These are phyloP conservation scores for Drosophila subquinaria DNA, from an alignment of 2,888 invertebrate genomes.

Conservation along the genomic window DNA sequence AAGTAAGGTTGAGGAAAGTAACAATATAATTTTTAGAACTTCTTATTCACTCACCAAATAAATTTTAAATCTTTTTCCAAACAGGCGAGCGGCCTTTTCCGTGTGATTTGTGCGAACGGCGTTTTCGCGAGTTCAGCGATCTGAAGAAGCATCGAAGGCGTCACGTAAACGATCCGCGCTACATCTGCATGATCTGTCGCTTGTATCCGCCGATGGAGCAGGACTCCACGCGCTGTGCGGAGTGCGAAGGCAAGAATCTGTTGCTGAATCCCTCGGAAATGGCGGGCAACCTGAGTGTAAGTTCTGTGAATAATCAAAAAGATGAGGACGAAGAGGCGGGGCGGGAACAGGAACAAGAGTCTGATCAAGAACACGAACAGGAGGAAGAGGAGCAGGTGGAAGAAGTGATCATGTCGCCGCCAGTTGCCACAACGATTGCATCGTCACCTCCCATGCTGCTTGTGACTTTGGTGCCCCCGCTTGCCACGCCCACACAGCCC, in stretches of 20 bases:
- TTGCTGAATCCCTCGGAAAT: constrained; percentile 36
- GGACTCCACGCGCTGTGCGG: constrained; percentile 83
- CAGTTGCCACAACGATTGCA: background rate
- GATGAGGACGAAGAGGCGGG: constrained; percentile 12
- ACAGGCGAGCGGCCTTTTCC: constrained; percentile 84
- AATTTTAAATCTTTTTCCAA: background rate
- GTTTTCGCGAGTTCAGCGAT: constrained; percentile 85
- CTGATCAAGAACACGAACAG: constrained; percentile 29
- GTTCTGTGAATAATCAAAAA: constrained; percentile 1
- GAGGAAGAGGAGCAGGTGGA: constrained; percentile 11
- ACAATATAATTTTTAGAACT: too few species aligned
- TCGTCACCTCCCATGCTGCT: constrained; percentile 36
- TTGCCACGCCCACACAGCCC: constrained; percentile 7
- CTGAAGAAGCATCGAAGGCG: constrained; percentile 84
- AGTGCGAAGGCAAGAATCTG: constrained; percentile 81
- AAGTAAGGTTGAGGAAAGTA: too few species aligned
- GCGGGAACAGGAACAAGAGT: constrained; percentile 2
- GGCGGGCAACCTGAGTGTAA: background rate
- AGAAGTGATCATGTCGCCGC: constrained; percentile 4
- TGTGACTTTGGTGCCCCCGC: constrained; percentile 53
- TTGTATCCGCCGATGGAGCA: constrained; percentile 75
- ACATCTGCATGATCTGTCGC: constrained; percentile 84
- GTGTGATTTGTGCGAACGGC: constrained; percentile 84
- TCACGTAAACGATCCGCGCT: constrained; percentile 79
- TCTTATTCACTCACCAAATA: too few species aligned